Evolutionary conservation across 2,797 vertebrate genomes (phyloP), one percentile per base, ranked within the genome.

Genomic region (Peromyscus eremicus): DNA sequence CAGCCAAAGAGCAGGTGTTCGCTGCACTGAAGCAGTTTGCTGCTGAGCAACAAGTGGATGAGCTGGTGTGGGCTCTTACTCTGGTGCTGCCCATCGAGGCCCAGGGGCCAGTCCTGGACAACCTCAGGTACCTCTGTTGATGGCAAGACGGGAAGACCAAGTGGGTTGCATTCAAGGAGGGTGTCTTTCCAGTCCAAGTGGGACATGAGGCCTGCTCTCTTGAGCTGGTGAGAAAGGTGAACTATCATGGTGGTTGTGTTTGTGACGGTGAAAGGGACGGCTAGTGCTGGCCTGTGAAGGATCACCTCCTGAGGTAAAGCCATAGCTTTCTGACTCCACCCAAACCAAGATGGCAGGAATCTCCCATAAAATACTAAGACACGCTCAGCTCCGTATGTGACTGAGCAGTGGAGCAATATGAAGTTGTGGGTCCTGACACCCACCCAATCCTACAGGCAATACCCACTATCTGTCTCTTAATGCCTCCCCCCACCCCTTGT

Each of bases 11-110:
- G 98, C 99, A 98, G 97, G 98, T 99, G 87, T 99, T 99, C 77
- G n/a, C 98, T 0, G 98, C 99, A 2, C 98, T 99, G 97, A 99
- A 99, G 98, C 99, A 99, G 96, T 99, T 99, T 0, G 99, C 99
- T 0, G 98, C 99, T 0, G 99, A 99, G 98, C 99, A 99, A 98
- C 99, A 98, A 55, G 99, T 99, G 25, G 99, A 99, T 32, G 98
- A 99, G 98, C 96, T 99, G 98, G 99, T 99, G n/a, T 98, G 98
- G 0, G 98, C 99, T 40, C 99, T 99, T 94, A 98, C 99, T 5
- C 98, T 99, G 97, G 98, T 99, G 6, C 99, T 99, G 95, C 99
- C 98, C 94, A 99, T 98, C 0, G 99, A 99, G 49, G 99, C 99
- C 91, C 99, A 99, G 11, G 98, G 98, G 32, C 99, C 99, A 49